Conservation (phyloP, 2,888 invertebrate species). For the Xanthorhoe spadicearia region DNA sequence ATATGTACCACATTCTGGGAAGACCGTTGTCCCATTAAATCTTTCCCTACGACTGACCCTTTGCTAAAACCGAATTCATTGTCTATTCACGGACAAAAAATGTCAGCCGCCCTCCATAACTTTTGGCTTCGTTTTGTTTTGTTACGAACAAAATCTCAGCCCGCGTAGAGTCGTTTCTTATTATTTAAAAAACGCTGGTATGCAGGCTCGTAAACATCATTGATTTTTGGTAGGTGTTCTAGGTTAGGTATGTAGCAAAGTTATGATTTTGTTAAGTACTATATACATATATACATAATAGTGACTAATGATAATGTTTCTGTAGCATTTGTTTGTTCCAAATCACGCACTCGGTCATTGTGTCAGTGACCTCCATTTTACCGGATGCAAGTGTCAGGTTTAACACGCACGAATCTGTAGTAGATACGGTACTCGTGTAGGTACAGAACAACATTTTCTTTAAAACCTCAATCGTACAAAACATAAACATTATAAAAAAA, state of each 20-base stretch:
- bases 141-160: constrained; percentile 1
- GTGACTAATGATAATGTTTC: neutral
- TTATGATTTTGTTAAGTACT: no score
- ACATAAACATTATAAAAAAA: no score
- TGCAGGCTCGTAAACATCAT: neutral
- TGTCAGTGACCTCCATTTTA: constrained; percentile 21
- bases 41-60: constrained; percentile 5
- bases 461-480: neutral
- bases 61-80: constrained; percentile 1
- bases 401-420: neutral
- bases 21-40: constrained; percentile 1
- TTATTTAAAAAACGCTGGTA: neutral
- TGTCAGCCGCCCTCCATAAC: neutral
- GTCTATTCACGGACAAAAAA: constrained; percentile 2
- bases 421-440: neutral
- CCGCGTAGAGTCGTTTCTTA: neutral
- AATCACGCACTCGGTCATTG: constrained; percentile 5
- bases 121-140: constrained; percentile 3
- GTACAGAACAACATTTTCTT: neutral
- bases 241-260: neutral
- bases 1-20: neutral
- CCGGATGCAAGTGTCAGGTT: constrained; percentile 9
- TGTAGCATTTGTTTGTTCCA: constrained; percentile 1
- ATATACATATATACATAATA: no score
- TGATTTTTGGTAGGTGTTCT: neutral